These are phyloP conservation scores for Stichodactyla mertensii DNA, from an alignment of 64 coral and sea anemone genomes.

Conservation along the genomic window DNA sequence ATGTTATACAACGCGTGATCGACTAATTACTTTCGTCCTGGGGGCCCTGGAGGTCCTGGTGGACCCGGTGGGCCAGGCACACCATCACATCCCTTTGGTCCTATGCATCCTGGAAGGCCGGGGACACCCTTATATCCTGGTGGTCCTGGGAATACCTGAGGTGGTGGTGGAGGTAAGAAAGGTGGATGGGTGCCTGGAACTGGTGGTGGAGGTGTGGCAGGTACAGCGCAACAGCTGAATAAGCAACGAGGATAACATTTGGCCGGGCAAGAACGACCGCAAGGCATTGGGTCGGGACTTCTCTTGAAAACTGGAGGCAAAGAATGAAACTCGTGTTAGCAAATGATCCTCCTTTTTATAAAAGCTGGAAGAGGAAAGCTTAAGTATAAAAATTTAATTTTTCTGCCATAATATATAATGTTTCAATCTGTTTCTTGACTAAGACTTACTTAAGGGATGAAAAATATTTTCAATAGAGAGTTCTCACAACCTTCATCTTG, in stretches of 20 bases:
- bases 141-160: constrained; percentile 28
- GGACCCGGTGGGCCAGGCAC: constrained; percentile 20
- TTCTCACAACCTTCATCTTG: too few relatives aligned
- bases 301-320: not conserved
- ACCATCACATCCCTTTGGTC: constrained; percentile 16
- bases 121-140: constrained; percentile 7
- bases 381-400: too few relatives aligned
- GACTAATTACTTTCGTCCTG: constrained; percentile 23
- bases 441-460: too few relatives aligned
- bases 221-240: constrained; percentile 35
- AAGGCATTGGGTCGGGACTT: not conserved
- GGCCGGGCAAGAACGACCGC: not conserved
- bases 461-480: too few relatives aligned
- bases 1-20: not conserved
- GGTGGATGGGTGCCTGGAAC: constrained; percentile 20
- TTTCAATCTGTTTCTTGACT: too few relatives aligned
- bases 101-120: constrained; percentile 24
- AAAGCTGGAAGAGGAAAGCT: too few relatives aligned
- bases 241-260: constrained; percentile 44
- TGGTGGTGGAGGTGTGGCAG: constrained; percentile 29
- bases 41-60: constrained; percentile 35
- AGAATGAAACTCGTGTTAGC: not conserved
- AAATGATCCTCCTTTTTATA: too few relatives aligned
- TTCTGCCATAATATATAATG: too few relatives aligned
- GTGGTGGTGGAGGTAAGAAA: constrained; percentile 9